These are phyloP conservation scores for Anorthoa munda DNA, from an alignment of 2,888 invertebrate species.

Conservation along the genomic window DNA sequence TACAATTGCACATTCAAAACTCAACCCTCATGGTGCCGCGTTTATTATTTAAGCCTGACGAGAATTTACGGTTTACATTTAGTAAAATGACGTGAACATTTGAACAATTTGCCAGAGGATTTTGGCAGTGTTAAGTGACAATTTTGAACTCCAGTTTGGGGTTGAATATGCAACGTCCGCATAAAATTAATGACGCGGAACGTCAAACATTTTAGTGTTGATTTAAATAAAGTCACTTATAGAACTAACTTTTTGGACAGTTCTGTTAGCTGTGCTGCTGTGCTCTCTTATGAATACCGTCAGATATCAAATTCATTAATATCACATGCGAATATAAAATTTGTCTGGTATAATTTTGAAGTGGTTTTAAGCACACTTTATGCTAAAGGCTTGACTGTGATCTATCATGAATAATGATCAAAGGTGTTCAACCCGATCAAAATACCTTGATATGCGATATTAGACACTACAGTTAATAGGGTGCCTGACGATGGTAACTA, in stretches of 20 bases:
- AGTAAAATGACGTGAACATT: constrained; percentile 65
- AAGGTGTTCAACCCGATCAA: constrained; percentile 1
- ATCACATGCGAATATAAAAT: too few relatives aligned
- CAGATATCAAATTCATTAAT: background rate
- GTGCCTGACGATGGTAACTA: constrained; percentile 4
- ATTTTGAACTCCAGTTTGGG: constrained; percentile 36
- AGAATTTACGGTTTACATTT: constrained; percentile 79
- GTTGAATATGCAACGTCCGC: constrained; percentile 47
- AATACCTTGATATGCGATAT: constrained; percentile 1
- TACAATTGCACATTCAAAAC: constrained; percentile 61
- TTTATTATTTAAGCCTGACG: constrained; percentile 66
- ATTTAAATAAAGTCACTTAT: constrained; percentile 33
- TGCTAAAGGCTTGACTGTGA: background rate
- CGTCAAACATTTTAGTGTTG: constrained; percentile 32
- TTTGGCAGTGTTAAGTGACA: constrained; percentile 54
- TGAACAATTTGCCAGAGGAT: constrained; percentile 55
- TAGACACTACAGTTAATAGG: background rate
- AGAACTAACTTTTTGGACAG: constrained; percentile 15
- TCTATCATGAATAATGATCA: background rate
- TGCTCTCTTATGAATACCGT: background rate
- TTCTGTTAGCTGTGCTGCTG: background rate
- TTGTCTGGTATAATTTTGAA: background rate
- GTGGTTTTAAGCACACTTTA: background rate
- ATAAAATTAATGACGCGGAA: constrained; percentile 39
- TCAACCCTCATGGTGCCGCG: constrained; percentile 35